Evolutionary conservation across 2,888 invertebrate species (phyloP), one percentile per base, ranked within the genome.

Genomic region (Hydraecia micacea): DNA sequence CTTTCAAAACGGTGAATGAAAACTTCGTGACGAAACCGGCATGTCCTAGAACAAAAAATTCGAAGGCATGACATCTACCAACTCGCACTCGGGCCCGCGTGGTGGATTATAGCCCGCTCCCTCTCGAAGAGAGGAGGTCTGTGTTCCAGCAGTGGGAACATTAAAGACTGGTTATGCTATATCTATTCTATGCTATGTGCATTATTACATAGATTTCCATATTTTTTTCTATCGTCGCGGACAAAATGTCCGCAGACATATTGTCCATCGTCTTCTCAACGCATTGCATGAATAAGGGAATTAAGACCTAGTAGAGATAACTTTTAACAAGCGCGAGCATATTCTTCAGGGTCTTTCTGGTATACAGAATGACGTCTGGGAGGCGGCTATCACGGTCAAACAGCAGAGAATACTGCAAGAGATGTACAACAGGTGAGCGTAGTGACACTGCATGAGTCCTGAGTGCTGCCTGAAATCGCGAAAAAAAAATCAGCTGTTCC

Each of bases 301-400:
- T 73, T 80, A 60, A 1, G 55, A 15, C 28, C 36, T 62, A 13
- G n/a, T 84, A 67, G 46, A 66, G 28, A 55, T 67, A 73, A 65
- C 36, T 63, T 32, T 60, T 75, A 77, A 81, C 75, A 71, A 77
- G 63, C 42, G 75, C 71, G 75, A 83, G 69, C 68, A 87, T 89
- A 91, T 88, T 90, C 89, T 90, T 87, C 92, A 95, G 94, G 94
- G 93, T 73, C 86, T 94, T 77, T 92, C 95, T 83, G 93, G 93
- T 90, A 95, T 95, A 77, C 97, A 97, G 86, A 97, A 97, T 84
- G 98, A 98, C 88, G 97, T 98, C 46, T 98, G 98, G 97, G 98
- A 98, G 91, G 98, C 98, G 21, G 95, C 97, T 36, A 97, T 98
- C 71, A 97, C 97, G 9, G 97, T 98, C 83, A 96, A 97, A 90